These are phyloP conservation scores for Merluccius polli DNA, from an alignment of 2,797 vertebrate species.

Conservation along the genomic window DNA sequence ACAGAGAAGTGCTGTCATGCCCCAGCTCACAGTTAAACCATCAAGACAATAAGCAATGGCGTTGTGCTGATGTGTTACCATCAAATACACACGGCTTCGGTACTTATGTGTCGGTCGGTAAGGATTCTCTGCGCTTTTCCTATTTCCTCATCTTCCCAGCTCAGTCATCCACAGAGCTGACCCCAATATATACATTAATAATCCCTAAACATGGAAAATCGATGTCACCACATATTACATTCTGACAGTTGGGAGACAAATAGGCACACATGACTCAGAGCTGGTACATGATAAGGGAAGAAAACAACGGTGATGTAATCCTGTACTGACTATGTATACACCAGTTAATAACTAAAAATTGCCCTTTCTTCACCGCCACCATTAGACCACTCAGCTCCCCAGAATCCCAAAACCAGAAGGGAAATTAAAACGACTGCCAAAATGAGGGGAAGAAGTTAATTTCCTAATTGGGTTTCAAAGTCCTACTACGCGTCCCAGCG, in stretches of 20 bases:
- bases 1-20: neutral
- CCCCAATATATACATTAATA: slow-evolving; percentile 12
- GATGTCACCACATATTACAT: neutral
- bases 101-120: neutral
- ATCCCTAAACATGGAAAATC: neutral
- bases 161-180: slow-evolving; percentile 25
- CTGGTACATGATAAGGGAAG: neutral
- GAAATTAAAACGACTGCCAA: slow-evolving; percentile 55
- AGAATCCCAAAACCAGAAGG: slow-evolving; percentile 45
- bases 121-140: neutral
- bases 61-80: no score
- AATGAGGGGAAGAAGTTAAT: slow-evolving; percentile 55
- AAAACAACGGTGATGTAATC: neutral
- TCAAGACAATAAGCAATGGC: neutral
- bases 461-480: slow-evolving; percentile 66
- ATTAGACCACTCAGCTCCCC: slow-evolving; percentile 32
- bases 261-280: neutral
- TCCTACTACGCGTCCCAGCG: slow-evolving; percentile 40
- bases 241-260: neutral
- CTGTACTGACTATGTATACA: neutral
- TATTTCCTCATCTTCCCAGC: slow-evolving; percentile 24
- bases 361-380: slow-evolving; percentile 29
- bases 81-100: neutral
- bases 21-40: neutral
- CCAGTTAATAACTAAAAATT: neutral